phyloP scores from a whole-genome alignment of 2,888 invertebrate species.

The Heliothis peltigera region DNA sequence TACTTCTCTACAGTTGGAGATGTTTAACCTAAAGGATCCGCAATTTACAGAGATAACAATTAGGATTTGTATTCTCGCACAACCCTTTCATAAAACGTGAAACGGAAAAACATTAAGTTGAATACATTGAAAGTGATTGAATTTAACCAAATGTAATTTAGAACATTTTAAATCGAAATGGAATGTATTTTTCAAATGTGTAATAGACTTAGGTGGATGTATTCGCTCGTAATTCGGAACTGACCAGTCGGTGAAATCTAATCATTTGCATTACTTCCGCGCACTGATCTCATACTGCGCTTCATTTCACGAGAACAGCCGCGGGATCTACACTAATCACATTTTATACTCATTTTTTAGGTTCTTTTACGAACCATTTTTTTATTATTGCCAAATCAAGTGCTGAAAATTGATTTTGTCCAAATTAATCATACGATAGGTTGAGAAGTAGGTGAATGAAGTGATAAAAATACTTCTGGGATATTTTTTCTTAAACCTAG shows the following conservation, averaged over 20 bases:
- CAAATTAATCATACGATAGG: not conserved
- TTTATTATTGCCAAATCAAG: not conserved
- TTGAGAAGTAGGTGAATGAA: not conserved
- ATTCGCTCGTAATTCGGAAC: conserved; percentile 63
- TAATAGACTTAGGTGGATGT: conserved; percentile 70
- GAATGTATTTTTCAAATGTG: conserved; percentile 51
- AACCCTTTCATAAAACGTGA: conserved; percentile 7
- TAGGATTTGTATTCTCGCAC: not conserved
- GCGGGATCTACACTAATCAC: conserved; percentile 48
- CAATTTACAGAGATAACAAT: not conserved
- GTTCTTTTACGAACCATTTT: conserved; percentile 5
- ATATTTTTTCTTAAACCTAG: conserved; percentile 1
- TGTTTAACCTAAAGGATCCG: conserved; percentile 2
- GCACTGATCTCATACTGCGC: conserved; percentile 82
- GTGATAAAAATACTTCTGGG: no score
- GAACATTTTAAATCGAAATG: conserved; percentile 12
- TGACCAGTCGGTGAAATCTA: conserved; percentile 86
- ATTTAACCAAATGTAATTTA: conserved; percentile 18
- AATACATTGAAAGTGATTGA: conserved; percentile 4
- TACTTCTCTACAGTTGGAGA: conserved; percentile 13
- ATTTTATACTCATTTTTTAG: conserved; percentile 59
- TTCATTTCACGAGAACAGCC: conserved; percentile 81
- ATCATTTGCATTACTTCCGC: conserved; percentile 87
- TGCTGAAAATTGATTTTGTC: not conserved
- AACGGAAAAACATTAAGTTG: not conserved